These are phyloP conservation scores for Sinella curviseta DNA, from an alignment of 1,140 invertebrate genomes.

Conservation along the genomic window DNA sequence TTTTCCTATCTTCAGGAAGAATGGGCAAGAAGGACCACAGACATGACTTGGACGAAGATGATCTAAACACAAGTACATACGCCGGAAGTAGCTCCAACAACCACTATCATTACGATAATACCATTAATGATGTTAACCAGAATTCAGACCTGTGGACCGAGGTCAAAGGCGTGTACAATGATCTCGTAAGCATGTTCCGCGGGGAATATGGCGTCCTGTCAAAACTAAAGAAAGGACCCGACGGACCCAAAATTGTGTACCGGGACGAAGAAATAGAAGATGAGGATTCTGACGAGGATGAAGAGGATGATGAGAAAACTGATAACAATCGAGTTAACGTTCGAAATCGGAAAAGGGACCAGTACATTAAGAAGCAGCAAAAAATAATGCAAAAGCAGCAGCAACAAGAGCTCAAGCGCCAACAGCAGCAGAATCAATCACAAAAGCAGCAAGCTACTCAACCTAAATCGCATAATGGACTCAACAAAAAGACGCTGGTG, in stretches of 20 bases:
- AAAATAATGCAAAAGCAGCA: background rate
- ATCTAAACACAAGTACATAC: background rate
- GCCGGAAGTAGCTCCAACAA: background rate
- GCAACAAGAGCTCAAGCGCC: background rate
- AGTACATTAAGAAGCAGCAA: background rate
- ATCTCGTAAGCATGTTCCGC: conserved; percentile 38
- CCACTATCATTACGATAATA: background rate
- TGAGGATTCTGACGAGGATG: conserved; percentile 26
- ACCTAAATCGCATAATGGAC: background rate
- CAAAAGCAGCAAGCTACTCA: background rate
- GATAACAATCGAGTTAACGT: background rate
- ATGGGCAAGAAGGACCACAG: background rate
- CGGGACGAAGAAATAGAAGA: background rate
- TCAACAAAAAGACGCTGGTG: background rate
- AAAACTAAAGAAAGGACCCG: background rate
- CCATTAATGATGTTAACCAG: background rate
- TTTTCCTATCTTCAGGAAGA: conserved; percentile 8
- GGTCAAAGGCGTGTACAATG: conserved; percentile 47
- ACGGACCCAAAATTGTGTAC: conserved; percentile 23
- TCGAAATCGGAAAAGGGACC: background rate
- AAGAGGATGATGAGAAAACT: conserved; percentile 30
- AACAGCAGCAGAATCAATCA: background rate
- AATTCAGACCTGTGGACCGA: conserved; percentile 45
- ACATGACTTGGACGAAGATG: conserved; percentile 7
- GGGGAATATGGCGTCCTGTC: conserved; percentile 38